phyloP scores from a whole-genome alignment of 2,888 invertebrate species.

The Dicycla oo region DNA sequence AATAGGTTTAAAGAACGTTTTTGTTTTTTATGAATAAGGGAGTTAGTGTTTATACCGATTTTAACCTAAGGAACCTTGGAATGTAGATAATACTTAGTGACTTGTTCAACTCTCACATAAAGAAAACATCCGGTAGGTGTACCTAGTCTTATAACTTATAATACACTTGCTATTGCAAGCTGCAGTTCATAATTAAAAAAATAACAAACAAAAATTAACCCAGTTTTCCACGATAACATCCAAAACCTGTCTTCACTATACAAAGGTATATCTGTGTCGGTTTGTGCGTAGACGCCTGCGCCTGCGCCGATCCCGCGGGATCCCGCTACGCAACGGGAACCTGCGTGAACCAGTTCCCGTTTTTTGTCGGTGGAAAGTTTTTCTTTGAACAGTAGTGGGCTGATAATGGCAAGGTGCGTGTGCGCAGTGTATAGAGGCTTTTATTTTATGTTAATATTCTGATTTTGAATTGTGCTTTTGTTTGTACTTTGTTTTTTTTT shows the following conservation, averaged over 20 bases:
- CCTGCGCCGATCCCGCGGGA: constrained; percentile 56
- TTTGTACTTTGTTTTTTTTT: constrained; percentile 14
- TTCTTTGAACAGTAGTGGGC: constrained; percentile 58
- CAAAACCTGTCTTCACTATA: constrained; percentile 58
- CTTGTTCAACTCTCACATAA: not conserved
- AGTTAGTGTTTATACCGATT: not conserved
- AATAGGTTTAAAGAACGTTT: no score
- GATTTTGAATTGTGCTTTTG: constrained; percentile 29
- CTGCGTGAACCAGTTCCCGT: constrained; percentile 74
- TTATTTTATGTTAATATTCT: constrained; percentile 42
- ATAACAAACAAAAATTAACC: constrained; percentile 38
- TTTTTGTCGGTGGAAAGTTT: constrained; percentile 62
- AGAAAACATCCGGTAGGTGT: not conserved
- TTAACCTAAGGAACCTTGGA: no score
- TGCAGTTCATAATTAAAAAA: constrained; percentile 16
- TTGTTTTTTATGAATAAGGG: no score
- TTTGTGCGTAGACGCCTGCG: constrained; percentile 59
- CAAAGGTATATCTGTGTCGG: constrained; percentile 38
- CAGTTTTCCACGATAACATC: constrained; percentile 45
- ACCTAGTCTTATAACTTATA: no score
- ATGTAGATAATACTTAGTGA: not conserved
- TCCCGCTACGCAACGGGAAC: constrained; percentile 79
- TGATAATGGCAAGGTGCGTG: constrained; percentile 53
- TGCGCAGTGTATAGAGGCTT: constrained; percentile 20
- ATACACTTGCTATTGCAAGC: not conserved